A percentile compares a stretch with the other conserved stretches of the same genome.
phyloP scores from a whole-genome alignment of 2,888 invertebrate species.

The Lucinisca nassula region DNA sequence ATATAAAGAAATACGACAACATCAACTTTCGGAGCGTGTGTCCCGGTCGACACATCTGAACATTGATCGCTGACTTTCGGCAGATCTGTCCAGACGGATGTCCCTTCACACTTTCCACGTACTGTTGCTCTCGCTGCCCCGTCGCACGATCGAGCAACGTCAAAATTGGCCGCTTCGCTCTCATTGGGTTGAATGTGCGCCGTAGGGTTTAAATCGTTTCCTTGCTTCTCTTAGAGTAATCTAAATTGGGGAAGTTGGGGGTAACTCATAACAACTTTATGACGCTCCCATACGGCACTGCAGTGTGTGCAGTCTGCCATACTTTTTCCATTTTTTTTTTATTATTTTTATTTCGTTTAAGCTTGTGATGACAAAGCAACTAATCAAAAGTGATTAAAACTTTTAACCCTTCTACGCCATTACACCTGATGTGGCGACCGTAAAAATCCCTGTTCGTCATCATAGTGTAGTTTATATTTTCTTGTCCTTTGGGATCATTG shows the following conservation, averaged over 20 bases:
- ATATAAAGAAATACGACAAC: neutral
- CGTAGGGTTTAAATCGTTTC: constrained; percentile 74
- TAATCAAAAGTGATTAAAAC: too few species aligned
- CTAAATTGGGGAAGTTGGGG: constrained; percentile 80
- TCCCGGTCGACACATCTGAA: constrained; percentile 83
- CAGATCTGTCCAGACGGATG: constrained; percentile 82
- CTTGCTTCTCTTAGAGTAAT: constrained; percentile 71
- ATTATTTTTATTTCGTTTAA: too few species aligned
- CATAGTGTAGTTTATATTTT: too few species aligned
- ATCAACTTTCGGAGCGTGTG: constrained; percentile 76
- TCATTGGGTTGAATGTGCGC: constrained; percentile 63
- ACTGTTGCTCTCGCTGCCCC: constrained; percentile 75
- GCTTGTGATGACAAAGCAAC: too few species aligned
- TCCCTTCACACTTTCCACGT: constrained; percentile 75
- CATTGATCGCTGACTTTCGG: constrained; percentile 84
- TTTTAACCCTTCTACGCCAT: too few species aligned
- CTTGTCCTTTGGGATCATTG: too few species aligned
- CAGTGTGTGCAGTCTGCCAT: neutral
- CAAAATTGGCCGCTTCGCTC: constrained; percentile 69
- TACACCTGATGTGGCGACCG: too few species aligned
- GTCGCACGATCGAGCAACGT: constrained; percentile 77
- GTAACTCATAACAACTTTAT: constrained; percentile 75
- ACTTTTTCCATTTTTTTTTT: neutral
- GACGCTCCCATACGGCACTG: constrained; percentile 76
- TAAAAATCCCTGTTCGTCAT: too few species aligned